Evolutionary conservation across 1,140 invertebrate genomes (phyloP).

Genomic region (Asobara japonica): DNA sequence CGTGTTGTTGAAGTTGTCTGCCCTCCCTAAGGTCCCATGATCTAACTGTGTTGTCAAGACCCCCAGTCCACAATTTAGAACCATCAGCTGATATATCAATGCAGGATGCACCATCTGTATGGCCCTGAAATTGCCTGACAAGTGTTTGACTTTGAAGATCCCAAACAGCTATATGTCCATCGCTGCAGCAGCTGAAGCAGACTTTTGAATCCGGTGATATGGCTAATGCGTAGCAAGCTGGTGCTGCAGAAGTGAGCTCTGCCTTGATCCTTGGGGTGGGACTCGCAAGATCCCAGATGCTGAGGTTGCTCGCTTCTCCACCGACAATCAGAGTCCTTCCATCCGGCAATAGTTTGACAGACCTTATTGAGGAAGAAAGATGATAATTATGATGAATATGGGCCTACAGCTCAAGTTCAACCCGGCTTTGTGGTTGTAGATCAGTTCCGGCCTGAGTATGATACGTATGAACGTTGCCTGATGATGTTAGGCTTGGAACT

Average conservation of each 20-base stretch:
- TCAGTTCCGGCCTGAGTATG: no score
- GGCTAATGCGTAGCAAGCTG: slow-evolving; percentile 96
- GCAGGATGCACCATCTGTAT: slow-evolving; percentile 97
- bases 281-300: slow-evolving; percentile 95
- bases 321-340: slow-evolving; percentile 97
- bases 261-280: slow-evolving; percentile 91
- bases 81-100: slow-evolving; percentile 98
- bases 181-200: slow-evolving; percentile 96
- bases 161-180: slow-evolving; percentile 96
- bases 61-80: slow-evolving; percentile 96
- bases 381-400: not conserved
- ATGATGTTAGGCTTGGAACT: no score
- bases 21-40: slow-evolving; percentile 97
- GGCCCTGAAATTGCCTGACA: slow-evolving; percentile 96
- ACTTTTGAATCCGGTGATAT: slow-evolving; percentile 97
- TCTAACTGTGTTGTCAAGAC: slow-evolving; percentile 95
- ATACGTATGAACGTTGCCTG: no score
- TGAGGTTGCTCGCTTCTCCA: slow-evolving; percentile 95
- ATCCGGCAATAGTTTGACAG: slow-evolving; percentile 97
- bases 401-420: no score
- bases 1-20: slow-evolving; percentile 94
- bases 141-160: slow-evolving; percentile 93
- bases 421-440: no score
- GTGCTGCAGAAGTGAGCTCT: slow-evolving; percentile 94
- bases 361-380: slow-evolving; percentile 37